Percentiles rank a stretch among this genome's conserved stretches.
These are phyloP conservation scores for Hydrotaea diabolus DNA, from an alignment of 2,888 invertebrate species.

Conservation along the genomic window DNA sequence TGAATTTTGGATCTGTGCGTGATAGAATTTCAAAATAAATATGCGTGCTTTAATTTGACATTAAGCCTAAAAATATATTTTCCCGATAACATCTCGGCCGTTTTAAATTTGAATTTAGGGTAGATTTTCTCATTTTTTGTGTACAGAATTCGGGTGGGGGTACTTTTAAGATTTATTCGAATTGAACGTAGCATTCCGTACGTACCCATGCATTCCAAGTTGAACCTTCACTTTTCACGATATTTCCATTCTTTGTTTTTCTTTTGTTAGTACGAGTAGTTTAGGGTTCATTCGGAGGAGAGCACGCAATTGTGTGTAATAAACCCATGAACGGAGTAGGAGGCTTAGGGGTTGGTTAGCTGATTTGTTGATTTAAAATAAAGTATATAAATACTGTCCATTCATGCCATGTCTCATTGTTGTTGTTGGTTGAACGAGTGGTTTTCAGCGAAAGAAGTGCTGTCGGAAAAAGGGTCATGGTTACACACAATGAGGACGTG, in stretches of 20 bases:
- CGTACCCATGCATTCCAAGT: background rate
- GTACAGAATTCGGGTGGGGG: no score
- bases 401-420: background rate
- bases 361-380: constrained; percentile 40
- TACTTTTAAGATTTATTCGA: no score
- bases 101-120: no score
- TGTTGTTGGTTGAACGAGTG: background rate
- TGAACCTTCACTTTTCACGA: background rate
- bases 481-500: background rate
- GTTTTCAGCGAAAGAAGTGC: background rate
- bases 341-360: background rate
- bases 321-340: no score
- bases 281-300: background rate
- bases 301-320: background rate
- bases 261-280: no score
- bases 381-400: constrained; percentile 15
- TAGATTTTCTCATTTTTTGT: no score
- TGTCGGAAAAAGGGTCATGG: constrained; percentile 37
- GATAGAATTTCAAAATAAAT: no score
- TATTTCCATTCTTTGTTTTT: background rate
- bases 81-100: no score
- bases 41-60: no score
- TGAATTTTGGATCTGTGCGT: no score
- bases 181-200: background rate
- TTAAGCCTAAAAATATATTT: no score